These are phyloP conservation scores for Psilopsiagon aurifrons DNA, from an alignment of 2,113 vertebrate genomes.

Conservation along the genomic window DNA sequence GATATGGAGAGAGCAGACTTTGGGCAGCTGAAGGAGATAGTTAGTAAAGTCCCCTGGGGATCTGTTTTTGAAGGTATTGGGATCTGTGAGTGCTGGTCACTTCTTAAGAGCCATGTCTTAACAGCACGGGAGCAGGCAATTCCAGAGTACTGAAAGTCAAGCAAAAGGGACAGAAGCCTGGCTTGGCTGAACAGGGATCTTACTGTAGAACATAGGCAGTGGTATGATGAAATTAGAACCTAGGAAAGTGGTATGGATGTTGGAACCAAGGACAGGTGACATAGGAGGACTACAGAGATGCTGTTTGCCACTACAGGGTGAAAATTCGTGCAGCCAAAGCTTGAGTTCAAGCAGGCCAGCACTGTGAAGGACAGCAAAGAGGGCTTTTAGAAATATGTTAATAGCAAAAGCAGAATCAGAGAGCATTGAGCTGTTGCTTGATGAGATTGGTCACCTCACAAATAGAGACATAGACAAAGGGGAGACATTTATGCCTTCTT, in stretches of 20 bases:
- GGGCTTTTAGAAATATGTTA: background rate
- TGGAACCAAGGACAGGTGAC: background rate
- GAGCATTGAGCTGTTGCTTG: background rate
- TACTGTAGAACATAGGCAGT: background rate
- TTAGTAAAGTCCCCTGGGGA: background rate
- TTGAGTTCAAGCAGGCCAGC: background rate
- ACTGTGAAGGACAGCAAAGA: background rate
- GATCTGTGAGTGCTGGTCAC: too few species aligned
- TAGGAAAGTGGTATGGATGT: background rate
- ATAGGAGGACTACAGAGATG: background rate
- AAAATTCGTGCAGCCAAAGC: background rate
- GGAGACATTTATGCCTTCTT: background rate
- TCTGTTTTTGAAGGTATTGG: background rate
- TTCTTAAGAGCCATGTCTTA: background rate
- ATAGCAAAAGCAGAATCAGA: background rate
- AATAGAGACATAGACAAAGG: background rate
- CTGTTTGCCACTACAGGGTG: background rate
- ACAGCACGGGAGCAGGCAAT: background rate
- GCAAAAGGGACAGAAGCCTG: background rate
- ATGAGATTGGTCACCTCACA: background rate
- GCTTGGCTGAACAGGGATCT: background rate
- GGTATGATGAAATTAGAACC: too few species aligned
- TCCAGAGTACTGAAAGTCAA: background rate
- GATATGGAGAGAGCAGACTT: background rate
- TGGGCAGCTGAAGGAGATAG: background rate